Percentiles rank a stretch among this genome's conserved stretches.
These are phyloP conservation scores for Oreortyx pictus DNA, from an alignment of 2,797 vertebrate genomes.

Conservation along the genomic window DNA sequence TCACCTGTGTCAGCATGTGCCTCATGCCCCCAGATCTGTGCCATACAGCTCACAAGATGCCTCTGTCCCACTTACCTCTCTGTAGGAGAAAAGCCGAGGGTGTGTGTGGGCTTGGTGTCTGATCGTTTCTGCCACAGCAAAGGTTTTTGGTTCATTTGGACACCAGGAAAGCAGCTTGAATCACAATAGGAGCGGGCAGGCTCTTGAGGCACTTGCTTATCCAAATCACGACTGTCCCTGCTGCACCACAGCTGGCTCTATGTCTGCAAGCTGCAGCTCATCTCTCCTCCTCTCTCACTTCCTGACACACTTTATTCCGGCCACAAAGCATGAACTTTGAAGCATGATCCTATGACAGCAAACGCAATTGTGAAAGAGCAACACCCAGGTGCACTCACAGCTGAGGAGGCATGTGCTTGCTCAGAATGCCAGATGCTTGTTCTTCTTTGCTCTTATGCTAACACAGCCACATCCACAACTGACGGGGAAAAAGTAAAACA, in stretches of 20 bases:
- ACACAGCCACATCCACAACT: neutral
- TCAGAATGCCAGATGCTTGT: neutral
- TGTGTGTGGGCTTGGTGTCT: neutral
- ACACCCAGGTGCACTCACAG: neutral
- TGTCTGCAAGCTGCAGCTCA: neutral
- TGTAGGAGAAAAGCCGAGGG: neutral
- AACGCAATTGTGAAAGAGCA: neutral
- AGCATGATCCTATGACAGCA: neutral
- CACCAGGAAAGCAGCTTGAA: neutral
- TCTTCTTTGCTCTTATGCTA: neutral
- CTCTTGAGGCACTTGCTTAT: neutral
- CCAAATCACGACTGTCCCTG: neutral
- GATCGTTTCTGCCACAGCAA: neutral
- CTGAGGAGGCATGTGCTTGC: conserved; percentile 29
- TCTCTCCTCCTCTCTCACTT: conserved; percentile 31
- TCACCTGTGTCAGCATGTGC: neutral
- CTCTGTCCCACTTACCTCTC: conserved; percentile 34
- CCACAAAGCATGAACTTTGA: conserved; percentile 54
- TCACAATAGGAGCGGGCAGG: neutral
- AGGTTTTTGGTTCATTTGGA: neutral
- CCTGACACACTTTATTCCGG: conserved; percentile 4
- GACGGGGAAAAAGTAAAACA: neutral
- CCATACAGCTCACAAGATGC: neutral
- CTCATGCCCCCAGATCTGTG: fast-evolving
- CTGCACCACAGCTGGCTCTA: fast-evolving